phyloP scores from a whole-genome alignment of 2,797 vertebrate species.

The Schizopygopsis malacanthus region DNA sequence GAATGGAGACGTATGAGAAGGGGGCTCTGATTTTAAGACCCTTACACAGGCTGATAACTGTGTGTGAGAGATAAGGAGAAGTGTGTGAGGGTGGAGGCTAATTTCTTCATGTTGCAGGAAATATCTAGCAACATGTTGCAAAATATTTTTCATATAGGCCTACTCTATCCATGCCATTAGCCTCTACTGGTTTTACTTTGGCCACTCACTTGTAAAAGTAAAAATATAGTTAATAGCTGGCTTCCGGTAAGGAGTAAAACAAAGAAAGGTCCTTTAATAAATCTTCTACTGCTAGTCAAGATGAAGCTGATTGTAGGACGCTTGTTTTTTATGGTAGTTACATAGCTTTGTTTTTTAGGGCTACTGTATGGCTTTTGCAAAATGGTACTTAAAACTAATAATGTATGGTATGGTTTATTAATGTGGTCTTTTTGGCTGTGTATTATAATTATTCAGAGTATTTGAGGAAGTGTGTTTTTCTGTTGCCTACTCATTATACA shows the following conservation, averaged over 20 bases:
- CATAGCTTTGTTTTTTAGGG: neutral
- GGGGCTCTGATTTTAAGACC: conserved; percentile 20
- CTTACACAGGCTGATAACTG: neutral
- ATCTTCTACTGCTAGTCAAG: neutral
- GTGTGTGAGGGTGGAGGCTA: neutral
- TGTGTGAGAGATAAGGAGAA: neutral
- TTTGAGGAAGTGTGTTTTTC: neutral
- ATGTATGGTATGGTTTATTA: neutral
- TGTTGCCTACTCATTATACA: neutral
- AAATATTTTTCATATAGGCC: neutral
- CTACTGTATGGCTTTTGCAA: neutral
- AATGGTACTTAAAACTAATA: neutral
- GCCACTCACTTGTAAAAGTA: neutral
- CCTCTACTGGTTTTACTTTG: neutral
- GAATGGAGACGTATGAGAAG: conserved; percentile 6
- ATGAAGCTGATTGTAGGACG: neutral
- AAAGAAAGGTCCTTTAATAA: neutral
- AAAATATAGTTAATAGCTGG: neutral
- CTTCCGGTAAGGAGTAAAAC: neutral
- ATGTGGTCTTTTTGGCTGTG: neutral
- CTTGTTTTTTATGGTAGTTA: neutral
- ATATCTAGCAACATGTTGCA: neutral
- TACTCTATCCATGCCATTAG: neutral
- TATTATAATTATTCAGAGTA: neutral
- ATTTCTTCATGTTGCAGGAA: neutral